Percentiles rank a stretch among this genome's conserved stretches.
These are phyloP conservation scores for Hoplodrina ambigua DNA, from an alignment of 2,888 invertebrate species.

Conservation along the genomic window DNA sequence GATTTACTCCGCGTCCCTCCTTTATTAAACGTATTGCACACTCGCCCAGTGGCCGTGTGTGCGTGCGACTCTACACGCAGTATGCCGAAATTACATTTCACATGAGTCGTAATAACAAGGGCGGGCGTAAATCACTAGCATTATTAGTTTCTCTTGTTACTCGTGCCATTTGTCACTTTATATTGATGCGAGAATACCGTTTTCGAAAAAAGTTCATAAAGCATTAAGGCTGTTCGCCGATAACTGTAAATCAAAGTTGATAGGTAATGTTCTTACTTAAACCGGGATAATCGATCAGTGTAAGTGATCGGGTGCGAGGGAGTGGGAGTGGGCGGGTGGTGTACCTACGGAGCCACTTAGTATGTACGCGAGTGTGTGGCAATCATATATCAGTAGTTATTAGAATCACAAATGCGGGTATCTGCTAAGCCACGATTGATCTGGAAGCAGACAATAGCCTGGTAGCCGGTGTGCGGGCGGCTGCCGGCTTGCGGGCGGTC, in stretches of 20 bases:
- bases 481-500: conserved; percentile 28
- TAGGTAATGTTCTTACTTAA: conserved; percentile 47
- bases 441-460: conserved; percentile 40
- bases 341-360: conserved; percentile 14
- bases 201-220: conserved; percentile 63
- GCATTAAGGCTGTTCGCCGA: conserved; percentile 52
- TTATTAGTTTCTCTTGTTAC: conserved; percentile 89
- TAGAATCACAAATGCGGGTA: conserved; percentile 47
- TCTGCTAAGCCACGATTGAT: conserved; percentile 44
- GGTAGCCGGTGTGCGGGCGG: conserved; percentile 1
- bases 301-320: conserved; percentile 30
- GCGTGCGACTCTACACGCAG: conserved; percentile 82
- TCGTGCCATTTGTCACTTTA: conserved; percentile 85
- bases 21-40: conserved; percentile 91
- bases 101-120: conserved; percentile 91
- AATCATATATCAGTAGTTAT: conserved; percentile 32
- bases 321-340: conserved; percentile 42
- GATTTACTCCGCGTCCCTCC: conserved; percentile 90
- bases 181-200: conserved; percentile 79
- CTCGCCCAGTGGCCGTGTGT: conserved; percentile 75
- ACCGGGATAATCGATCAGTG: conserved; percentile 49
- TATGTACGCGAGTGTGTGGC: not conserved
- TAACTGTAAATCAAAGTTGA: conserved; percentile 59
- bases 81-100: conserved; percentile 90
- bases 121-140: conserved; percentile 89